Conservation (phyloP, 1,140 invertebrate species). For the Monomorium pharaonis region DNA sequence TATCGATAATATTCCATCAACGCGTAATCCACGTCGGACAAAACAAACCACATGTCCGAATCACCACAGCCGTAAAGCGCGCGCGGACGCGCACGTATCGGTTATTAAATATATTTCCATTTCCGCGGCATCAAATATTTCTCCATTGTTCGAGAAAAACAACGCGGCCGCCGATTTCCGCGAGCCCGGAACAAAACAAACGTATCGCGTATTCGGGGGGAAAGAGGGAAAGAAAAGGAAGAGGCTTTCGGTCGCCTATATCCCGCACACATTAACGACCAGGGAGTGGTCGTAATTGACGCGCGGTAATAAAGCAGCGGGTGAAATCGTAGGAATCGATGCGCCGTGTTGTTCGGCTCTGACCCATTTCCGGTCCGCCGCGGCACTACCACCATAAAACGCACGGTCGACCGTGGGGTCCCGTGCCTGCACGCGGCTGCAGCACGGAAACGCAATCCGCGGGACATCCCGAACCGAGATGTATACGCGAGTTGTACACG, state of each 20-base stretch:
- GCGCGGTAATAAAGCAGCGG: constrained; percentile 58
- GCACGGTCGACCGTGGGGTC: constrained; percentile 24
- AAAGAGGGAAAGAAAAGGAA: not conserved
- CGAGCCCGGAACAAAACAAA: constrained; percentile 25
- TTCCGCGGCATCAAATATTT: constrained; percentile 51
- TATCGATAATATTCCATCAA: constrained; percentile 58
- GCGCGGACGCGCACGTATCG: constrained; percentile 27
- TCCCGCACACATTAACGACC: constrained; percentile 59
- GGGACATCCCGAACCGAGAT: constrained; percentile 20
- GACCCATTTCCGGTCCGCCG: constrained; percentile 60
- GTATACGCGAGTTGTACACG: not conserved
- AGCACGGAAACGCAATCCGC: constrained; percentile 39
- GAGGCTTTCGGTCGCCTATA: constrained; percentile 26
- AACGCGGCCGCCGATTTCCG: constrained; percentile 32
- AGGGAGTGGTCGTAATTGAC: constrained; percentile 10
- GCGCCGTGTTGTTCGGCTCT: constrained; percentile 34
- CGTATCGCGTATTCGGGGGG: constrained; percentile 9
- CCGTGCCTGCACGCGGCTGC: constrained; percentile 8
- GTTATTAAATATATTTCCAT: constrained; percentile 61
- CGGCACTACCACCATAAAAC: constrained; percentile 32
- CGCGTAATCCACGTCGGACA: constrained; percentile 53
- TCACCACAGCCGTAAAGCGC: constrained; percentile 32
- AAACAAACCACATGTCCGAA: constrained; percentile 49
- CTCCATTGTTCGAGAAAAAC: constrained; percentile 55
- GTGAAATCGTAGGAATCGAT: constrained; percentile 60